Base-by-base conservation (phyloP, 2,797 vertebrate genomes). In the Coilia nasus region DNA sequence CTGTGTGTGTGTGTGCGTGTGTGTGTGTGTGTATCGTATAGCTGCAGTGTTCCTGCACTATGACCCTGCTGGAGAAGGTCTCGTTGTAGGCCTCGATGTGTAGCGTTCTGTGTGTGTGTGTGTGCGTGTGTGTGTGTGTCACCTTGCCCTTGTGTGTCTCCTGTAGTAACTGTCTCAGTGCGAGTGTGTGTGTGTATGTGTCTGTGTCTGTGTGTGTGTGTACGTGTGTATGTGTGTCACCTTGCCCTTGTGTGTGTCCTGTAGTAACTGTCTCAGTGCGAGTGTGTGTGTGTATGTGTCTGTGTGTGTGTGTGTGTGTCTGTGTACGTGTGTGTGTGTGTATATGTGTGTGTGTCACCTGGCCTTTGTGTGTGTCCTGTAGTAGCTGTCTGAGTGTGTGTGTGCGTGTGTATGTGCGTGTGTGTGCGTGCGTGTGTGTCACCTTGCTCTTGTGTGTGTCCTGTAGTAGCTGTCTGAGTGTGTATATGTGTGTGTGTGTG, bases 11-110 rank as follows among this genome's bases (percentile, higher is more conserved):
- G 1, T 54, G 50, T 7, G 2, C 50, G 3, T 54, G 50, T 54
- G 50, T 54, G 50, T 54, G 50, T 54, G 50, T 54, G 50, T 54
- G 14, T 10, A n/a, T n/a, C n/a, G n/a, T n/a, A n/a, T n/a, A n/a
- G n/a, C n/a, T n/a, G n/a, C n/a, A n/a, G n/a, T n/a, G 54, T 15
- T 99, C 98, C 0, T 89, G 91, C 86, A 98, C 96, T 25, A 97
- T 90, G 89, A 99, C 97, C 86, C 97, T 94, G 85, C 91, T 99
- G 71, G 97, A 97, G 89, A 99, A 99, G 0, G 97, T 98, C 91
- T 99, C 98, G 3, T 99, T 11, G 54, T 56, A 15, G n/a, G n/a
- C n/a, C n/a, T n/a, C n/a, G n/a, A n/a, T 62, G 60, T 25, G 6
- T 62, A 6, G n/a, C 23, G 60, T 62, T 23, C 21, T 31, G 50